These are phyloP conservation scores for Pogonocichla stellata DNA, from an alignment of 2,113 vertebrate genomes.

Conservation along the genomic window DNA sequence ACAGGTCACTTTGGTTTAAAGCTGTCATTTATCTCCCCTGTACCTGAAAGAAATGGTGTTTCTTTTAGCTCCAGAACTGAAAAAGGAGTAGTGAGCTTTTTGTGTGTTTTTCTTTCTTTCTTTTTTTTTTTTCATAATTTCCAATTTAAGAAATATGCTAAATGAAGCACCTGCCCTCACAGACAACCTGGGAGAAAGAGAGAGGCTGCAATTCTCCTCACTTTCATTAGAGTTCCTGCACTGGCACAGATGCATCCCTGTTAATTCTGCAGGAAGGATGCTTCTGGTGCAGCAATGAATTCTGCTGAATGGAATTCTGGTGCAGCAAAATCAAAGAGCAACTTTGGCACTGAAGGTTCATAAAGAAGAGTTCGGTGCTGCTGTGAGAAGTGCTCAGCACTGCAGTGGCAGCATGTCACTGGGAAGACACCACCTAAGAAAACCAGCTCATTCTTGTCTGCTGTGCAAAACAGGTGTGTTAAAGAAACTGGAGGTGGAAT, in stretches of 20 bases:
- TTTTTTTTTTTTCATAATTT: background rate
- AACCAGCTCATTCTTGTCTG: background rate
- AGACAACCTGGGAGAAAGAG: background rate
- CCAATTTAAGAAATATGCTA: background rate
- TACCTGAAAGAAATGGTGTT: background rate
- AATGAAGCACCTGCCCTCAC: background rate
- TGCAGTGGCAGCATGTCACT: background rate
- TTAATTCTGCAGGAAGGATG: background rate
- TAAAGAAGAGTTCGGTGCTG: background rate
- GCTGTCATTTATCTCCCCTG: background rate
- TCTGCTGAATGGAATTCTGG: background rate
- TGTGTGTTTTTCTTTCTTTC: background rate
- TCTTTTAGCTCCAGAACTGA: background rate
- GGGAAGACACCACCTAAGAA: background rate
- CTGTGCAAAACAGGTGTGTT: background rate
- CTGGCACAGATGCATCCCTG: background rate
- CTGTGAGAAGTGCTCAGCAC: background rate
- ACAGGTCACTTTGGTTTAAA: background rate
- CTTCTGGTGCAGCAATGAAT: background rate
- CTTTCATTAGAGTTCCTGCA: rapidly evolving
- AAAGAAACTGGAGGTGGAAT: background rate
- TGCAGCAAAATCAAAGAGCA: background rate
- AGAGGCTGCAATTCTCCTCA: background rate
- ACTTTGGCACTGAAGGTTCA: background rate
- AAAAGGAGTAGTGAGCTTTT: background rate